Base-by-base conservation (phyloP, 2,888 invertebrate genomes). In the Anticlea derivata region DNA sequence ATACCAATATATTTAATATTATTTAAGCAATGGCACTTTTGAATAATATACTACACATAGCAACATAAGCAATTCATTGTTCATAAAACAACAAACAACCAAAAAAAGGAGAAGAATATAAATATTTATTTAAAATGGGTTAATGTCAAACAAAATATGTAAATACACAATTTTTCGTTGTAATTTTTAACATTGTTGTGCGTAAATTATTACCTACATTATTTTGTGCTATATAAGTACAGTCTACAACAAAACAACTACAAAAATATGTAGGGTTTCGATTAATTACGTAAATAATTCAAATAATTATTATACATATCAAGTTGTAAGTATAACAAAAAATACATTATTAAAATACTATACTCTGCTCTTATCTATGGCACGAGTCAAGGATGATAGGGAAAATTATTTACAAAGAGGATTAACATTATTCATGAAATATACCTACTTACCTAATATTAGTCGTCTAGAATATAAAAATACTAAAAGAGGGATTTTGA, bases 11-110 rank as follows among this genome's bases (percentile, higher is more conserved):
- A 26, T 13, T 12, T 8, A 64, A 63, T 51, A 61, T 50, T 50
- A 50, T 54, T 63, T 66, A 58, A 37, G 70, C 66, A 72, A 87
- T 87, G 88, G 87, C 88, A 89, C 88, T 83, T 81, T 65, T 77
- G 77, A 78, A 82, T 77, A 81, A 4, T 4, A 17, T 60, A 22
- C 0, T n/a, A 72, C 24, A 34, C n/a, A 38, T 76, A 83, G 73
- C 75, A 82, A 80, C 81, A 80, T 75, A 82, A 81, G 73, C 73
- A 68, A 73, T n/a, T n/a, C n/a, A n/a, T n/a, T n/a, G n/a, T n/a
- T n/a, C n/a, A n/a, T n/a, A n/a, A n/a, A n/a, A n/a, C n/a, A n/a
- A n/a, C n/a, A n/a, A n/a, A n/a, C n/a, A n/a, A n/a, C n/a, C n/a
- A n/a, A n/a, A n/a, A n/a, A n/a, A n/a, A n/a, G n/a, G n/a, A n/a